Evolutionary conservation across 2,888 invertebrate species (phyloP).

Genomic region (Microctonus aethiopoides): DNA sequence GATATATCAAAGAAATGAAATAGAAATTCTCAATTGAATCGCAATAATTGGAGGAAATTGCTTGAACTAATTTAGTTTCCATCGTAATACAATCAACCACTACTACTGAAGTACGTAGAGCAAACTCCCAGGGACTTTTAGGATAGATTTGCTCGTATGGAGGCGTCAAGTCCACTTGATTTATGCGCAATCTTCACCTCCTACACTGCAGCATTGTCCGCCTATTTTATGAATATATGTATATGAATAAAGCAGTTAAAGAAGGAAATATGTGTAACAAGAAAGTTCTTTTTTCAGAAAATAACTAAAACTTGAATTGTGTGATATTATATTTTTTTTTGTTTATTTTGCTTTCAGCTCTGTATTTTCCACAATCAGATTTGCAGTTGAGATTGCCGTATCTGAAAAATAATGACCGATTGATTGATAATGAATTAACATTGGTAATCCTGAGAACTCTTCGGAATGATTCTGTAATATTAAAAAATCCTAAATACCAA

Average conservation of each 20-base stretch:
- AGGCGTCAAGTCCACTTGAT: slow-evolving; percentile 16
- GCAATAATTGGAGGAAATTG: slow-evolving; percentile 9
- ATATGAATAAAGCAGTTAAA: background rate
- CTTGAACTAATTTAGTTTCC: slow-evolving; percentile 20
- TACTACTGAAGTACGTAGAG: no score
- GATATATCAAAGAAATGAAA: no score
- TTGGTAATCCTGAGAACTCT: slow-evolving; percentile 55
- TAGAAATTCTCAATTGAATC: background rate
- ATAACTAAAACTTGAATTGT: background rate
- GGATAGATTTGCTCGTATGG: slow-evolving; percentile 3
- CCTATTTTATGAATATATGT: background rate
- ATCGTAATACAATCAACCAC: background rate
- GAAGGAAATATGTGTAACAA: no score
- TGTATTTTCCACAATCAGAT: slow-evolving; percentile 64
- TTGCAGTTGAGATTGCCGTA: slow-evolving; percentile 56
- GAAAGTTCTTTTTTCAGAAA: background rate
- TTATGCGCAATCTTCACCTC: slow-evolving; percentile 26
- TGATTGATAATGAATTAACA: slow-evolving; percentile 42
- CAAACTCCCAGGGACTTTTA: background rate
- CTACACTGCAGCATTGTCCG: slow-evolving; percentile 19
- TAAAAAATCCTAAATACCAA: slow-evolving; percentile 48
- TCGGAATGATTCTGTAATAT: slow-evolving; percentile 51
- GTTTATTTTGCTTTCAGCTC: slow-evolving; percentile 52
- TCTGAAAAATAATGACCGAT: slow-evolving; percentile 40
- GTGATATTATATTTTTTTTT: background rate